phyloP scores from a whole-genome alignment of 1,140 invertebrate genomes.

The Ips nitidus region DNA sequence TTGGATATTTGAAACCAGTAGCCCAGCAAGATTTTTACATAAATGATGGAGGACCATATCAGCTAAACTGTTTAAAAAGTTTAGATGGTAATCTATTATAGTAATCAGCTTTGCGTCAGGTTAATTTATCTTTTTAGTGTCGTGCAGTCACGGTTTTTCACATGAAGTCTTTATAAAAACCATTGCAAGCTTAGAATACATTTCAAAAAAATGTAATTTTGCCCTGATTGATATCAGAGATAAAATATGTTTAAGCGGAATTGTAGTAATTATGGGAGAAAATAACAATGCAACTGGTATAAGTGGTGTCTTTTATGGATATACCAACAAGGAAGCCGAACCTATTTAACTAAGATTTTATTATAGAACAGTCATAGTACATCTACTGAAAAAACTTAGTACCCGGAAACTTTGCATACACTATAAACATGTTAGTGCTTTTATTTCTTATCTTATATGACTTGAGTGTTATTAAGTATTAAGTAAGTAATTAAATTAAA shows the following conservation, averaged over 20 bases:
- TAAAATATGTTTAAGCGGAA: neutral
- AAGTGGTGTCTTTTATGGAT: no score
- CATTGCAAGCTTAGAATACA: constrained; percentile 13
- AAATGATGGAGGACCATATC: constrained; percentile 73
- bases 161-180: constrained; percentile 30
- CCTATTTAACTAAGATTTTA: no score
- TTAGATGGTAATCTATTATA: neutral
- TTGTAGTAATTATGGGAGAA: neutral
- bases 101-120: neutral
- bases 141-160: constrained; percentile 36
- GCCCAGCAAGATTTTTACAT: constrained; percentile 87
- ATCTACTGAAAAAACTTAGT: no score
- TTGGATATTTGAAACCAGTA: constrained; percentile 70
- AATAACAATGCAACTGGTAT: neutral
- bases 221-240: no score
- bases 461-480: no score
- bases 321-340: no score
- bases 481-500: no score
- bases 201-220: constrained; percentile 11
- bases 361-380: no score
- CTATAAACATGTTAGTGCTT: no score
- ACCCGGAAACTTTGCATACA: no score
- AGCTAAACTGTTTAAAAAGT: constrained; percentile 68
- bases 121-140: constrained; percentile 19
- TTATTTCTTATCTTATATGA: no score